These are phyloP conservation scores for Tenthredo scrophulariae DNA, from an alignment of 2,888 invertebrate species.

Conservation along the genomic window DNA sequence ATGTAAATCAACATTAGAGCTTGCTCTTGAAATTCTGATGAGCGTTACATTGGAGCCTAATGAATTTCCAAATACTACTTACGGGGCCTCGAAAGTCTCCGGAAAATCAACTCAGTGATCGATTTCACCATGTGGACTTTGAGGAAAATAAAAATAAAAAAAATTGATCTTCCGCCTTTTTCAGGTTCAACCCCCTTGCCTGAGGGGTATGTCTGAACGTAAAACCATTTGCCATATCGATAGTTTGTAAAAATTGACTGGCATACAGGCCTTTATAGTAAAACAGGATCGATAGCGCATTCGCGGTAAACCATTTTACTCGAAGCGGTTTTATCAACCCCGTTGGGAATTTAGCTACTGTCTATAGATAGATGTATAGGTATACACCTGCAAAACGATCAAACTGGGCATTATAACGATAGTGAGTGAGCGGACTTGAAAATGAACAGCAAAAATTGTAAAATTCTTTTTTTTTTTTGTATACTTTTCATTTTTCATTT, in stretches of 20 bases:
- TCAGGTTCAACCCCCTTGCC: neutral
- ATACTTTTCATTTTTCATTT: neutral
- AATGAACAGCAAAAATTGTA: neutral
- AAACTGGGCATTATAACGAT: neutral
- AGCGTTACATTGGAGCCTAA: too few species aligned
- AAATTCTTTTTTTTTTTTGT: neutral
- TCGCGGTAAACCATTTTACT: constrained; percentile 24
- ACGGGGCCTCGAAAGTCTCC: too few species aligned
- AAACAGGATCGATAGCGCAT: neutral
- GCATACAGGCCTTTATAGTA: neutral
- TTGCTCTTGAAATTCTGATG: too few species aligned
- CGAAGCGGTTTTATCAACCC: neutral
- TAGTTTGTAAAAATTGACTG: constrained; percentile 1
- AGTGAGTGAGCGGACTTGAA: neutral
- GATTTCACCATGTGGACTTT: too few species aligned
- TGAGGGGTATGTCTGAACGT: neutral
- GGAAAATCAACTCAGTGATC: too few species aligned
- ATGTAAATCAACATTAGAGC: too few species aligned
- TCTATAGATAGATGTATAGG: too few species aligned
- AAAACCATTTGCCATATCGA: neutral
- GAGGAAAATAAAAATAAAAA: too few species aligned
- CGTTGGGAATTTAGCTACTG: constrained; percentile 5
- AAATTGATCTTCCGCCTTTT: neutral
- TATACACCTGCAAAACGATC: neutral
- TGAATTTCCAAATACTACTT: too few species aligned